phyloP scores from a whole-genome alignment of 2,113 vertebrate species.

The Gobius niger region DNA sequence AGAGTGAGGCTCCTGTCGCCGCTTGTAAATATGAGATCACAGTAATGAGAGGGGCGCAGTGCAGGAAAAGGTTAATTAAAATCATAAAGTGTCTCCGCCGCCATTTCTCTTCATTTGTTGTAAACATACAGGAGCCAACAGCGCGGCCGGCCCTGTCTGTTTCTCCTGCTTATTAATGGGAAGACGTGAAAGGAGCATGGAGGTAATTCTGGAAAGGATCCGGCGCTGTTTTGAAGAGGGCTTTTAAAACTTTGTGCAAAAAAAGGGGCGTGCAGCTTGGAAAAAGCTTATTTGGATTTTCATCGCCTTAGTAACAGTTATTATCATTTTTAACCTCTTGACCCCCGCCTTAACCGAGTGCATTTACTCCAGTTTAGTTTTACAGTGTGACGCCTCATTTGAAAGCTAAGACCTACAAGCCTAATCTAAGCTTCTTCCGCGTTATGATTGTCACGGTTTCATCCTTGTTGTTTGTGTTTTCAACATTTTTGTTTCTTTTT shows the following conservation, averaged over 20 bases:
- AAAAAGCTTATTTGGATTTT: too few species aligned
- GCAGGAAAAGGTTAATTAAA: slow-evolving; percentile 40
- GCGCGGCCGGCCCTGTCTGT: slow-evolving; percentile 7
- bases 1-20: slow-evolving; percentile 26
- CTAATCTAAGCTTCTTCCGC: too few species aligned
- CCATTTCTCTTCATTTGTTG: slow-evolving; percentile 27
- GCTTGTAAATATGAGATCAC: slow-evolving; percentile 26
- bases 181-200: slow-evolving; percentile 30
- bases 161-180: slow-evolving; percentile 35
- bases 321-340: too few species aligned
- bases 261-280: too few species aligned
- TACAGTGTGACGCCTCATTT: too few species aligned
- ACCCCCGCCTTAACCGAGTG: too few species aligned
- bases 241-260: neutral
- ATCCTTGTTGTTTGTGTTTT: too few species aligned
- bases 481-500: too few species aligned
- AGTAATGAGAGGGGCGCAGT: slow-evolving; percentile 29
- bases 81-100: slow-evolving; percentile 15
- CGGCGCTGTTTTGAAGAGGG: neutral
- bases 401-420: too few species aligned
- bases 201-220: slow-evolving; percentile 10
- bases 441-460: too few species aligned
- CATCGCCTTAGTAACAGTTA: too few species aligned
- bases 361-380: too few species aligned
- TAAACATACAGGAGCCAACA: slow-evolving; percentile 21